These are phyloP conservation scores for Phocoena phocoena DNA, from an alignment of 2,113 vertebrate species.

Conservation along the genomic window DNA sequence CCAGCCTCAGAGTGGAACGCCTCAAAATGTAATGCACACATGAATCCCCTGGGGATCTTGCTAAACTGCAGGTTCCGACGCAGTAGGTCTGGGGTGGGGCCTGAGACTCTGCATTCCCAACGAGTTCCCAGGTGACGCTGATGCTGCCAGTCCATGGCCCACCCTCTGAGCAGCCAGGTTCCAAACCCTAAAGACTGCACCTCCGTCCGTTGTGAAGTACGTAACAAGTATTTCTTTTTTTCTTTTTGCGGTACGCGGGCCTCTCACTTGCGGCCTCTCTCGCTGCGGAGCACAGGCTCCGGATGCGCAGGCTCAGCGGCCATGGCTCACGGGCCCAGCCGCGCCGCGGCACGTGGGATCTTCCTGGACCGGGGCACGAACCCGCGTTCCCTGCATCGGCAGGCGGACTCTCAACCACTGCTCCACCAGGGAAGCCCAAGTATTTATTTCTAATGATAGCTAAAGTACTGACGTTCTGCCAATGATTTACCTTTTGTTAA, in stretches of 20 bases:
- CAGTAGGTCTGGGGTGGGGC: not conserved
- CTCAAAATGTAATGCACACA: accelerated
- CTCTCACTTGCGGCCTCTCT: no score
- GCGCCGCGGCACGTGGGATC: no score
- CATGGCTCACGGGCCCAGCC: no score
- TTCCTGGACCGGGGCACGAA: no score
- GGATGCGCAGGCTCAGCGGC: no score
- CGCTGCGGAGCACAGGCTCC: no score
- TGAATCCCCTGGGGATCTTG: no score
- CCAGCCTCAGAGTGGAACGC: not conserved
- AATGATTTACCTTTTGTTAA: not conserved
- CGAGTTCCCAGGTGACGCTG: not conserved
- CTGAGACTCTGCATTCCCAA: not conserved
- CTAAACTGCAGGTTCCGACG: not conserved
- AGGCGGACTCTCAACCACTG: no score
- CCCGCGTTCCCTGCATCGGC: no score
- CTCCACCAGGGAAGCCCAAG: not conserved
- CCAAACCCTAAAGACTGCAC: accelerated
- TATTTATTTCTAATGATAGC: not conserved
- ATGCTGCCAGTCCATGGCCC: not conserved
- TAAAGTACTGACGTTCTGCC: not conserved
- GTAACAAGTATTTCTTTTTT: not conserved
- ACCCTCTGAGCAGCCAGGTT: not conserved
- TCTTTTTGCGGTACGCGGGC: no score
- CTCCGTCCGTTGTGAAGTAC: accelerated